Evolutionary conservation across 2,113 vertebrate genomes (phyloP).

Genomic region (Gorilla gorilla): DNA sequence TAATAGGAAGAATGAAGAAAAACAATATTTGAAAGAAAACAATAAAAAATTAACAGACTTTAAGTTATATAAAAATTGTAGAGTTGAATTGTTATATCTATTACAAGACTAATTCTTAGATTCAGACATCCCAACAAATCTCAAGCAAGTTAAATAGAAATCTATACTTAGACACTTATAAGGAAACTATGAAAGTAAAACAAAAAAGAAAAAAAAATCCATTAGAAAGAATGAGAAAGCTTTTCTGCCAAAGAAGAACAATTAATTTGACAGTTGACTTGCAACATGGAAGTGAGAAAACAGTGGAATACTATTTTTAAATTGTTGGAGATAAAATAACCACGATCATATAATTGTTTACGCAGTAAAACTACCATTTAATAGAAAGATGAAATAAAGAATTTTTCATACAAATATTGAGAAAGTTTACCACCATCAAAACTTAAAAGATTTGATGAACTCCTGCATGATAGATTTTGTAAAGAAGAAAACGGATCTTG

Average conservation of each 20-base stretch:
- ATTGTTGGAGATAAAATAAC: neutral
- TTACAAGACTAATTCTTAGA: neutral
- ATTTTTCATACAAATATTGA: neutral
- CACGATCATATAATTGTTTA: neutral
- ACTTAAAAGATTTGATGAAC: neutral
- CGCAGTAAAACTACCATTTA: neutral
- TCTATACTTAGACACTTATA: neutral
- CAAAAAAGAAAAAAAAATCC: neutral
- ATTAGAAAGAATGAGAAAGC: neutral
- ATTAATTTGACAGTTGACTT: neutral
- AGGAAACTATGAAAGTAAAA: neutral
- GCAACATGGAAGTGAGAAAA: neutral
- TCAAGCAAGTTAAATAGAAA: neutral
- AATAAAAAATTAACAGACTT: neutral
- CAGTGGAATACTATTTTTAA: conserved; percentile 11
- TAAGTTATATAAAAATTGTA: neutral
- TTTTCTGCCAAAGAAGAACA: neutral
- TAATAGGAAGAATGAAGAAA: neutral
- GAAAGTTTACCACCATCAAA: neutral
- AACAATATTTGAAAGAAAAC: neutral
- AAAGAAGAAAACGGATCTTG: neutral
- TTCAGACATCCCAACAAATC: neutral
- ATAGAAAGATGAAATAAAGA: neutral
- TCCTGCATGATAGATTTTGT: neutral
- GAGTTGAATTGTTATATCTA: neutral